These are phyloP conservation scores for Rhabdomys pumilio DNA, from an alignment of 2,797 vertebrate species.

Conservation along the genomic window DNA sequence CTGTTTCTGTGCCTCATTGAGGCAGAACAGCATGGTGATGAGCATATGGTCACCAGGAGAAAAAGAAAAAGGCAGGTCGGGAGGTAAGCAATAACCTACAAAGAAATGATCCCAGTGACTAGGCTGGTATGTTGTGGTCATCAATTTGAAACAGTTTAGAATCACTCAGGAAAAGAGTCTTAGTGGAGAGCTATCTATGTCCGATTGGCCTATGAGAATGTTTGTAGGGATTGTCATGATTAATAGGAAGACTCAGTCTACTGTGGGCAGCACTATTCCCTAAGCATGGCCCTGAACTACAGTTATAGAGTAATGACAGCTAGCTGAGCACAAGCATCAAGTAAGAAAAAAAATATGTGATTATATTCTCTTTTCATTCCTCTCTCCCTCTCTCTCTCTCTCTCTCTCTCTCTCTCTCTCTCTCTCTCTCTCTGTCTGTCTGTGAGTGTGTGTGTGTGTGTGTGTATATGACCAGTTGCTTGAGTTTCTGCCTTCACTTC, in stretches of 20 bases:
- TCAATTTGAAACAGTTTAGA: background rate
- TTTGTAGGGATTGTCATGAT: background rate
- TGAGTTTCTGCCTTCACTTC: too few relatives aligned
- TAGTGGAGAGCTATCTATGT: background rate
- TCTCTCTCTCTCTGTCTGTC: too few relatives aligned
- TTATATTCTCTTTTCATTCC: background rate
- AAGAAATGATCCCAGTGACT: background rate
- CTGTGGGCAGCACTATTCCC: background rate
- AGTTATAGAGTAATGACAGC: background rate
- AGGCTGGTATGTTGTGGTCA: background rate
- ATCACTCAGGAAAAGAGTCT: background rate
- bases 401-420: too few relatives aligned
- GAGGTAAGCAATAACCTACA: background rate
- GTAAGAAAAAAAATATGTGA: background rate
- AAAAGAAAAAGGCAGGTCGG: background rate
- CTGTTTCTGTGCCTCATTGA: background rate
- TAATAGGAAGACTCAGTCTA: background rate
- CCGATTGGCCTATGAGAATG: background rate
- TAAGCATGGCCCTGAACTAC: background rate
- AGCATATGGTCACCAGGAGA: background rate
- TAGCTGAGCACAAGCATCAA: background rate
- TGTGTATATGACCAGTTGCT: too few relatives aligned
- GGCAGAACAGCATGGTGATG: background rate
- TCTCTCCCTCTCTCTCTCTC: too few relatives aligned
- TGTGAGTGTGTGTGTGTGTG: too few relatives aligned